phyloP scores from a whole-genome alignment of 35 echinoderm and acorn worm species.

The Apostichopus japonicus region DNA sequence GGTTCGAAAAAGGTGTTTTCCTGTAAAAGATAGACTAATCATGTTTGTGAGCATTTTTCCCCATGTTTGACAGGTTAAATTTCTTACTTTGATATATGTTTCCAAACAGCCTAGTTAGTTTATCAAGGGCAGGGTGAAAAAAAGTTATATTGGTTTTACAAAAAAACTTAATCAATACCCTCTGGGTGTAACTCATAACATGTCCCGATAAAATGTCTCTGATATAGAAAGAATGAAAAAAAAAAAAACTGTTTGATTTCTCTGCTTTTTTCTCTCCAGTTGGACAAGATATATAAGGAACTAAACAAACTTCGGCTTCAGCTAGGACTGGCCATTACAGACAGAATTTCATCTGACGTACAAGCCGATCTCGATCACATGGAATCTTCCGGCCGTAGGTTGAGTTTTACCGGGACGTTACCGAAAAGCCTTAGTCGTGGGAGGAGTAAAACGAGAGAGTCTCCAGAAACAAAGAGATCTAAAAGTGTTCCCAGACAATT shows the following conservation, averaged over 20 bases:
- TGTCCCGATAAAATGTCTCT: too few relatives aligned
- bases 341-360: slow-evolving; percentile 52
- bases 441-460: slow-evolving; percentile 74
- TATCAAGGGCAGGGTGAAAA: too few relatives aligned
- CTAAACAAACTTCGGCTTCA: slow-evolving; percentile 59
- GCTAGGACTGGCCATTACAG: slow-evolving; percentile 58
- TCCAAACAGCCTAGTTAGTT: too few relatives aligned
- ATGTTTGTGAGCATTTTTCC: background rate
- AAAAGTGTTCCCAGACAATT: slow-evolving; percentile 87
- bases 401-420: slow-evolving; percentile 61
- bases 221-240: too few relatives aligned
- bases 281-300: slow-evolving; percentile 65
- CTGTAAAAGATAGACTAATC: background rate
- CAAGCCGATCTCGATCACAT: slow-evolving; percentile 50
- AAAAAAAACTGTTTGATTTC: too few relatives aligned
- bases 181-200: too few relatives aligned
- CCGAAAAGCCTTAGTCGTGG: slow-evolving; percentile 71
- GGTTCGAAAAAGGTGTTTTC: background rate
- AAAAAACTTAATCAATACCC: too few relatives aligned
- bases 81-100: background rate
- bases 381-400: slow-evolving; percentile 49
- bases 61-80: background rate
- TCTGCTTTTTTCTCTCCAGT: slow-evolving; percentile 19
- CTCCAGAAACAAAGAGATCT: slow-evolving; percentile 57
- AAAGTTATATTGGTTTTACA: too few relatives aligned